Percentiles rank a stretch among this genome's conserved stretches.
These are phyloP conservation scores for Myopa testacea DNA, from an alignment of 2,888 invertebrate genomes.

Conservation along the genomic window DNA sequence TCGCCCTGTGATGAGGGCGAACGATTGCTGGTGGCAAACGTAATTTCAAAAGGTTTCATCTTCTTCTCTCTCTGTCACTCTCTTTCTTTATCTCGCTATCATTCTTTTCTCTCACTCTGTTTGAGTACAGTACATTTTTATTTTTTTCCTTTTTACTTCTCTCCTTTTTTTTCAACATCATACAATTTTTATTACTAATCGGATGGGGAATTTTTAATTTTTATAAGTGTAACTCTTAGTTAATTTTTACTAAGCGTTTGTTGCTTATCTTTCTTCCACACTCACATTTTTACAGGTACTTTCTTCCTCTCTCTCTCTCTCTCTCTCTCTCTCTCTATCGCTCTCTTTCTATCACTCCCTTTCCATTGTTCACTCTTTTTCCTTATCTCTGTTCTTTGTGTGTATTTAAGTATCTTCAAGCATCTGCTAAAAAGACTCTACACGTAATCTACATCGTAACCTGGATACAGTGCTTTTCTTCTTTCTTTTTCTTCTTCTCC, in stretches of 20 bases:
- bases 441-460: not conserved
- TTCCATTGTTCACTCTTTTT: no score
- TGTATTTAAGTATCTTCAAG: not conserved
- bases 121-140: not conserved
- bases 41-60: not conserved
- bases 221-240: slow-evolving; percentile 56
- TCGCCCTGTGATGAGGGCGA: not conserved
- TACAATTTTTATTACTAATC: slow-evolving; percentile 40
- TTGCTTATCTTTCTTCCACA: slow-evolving; percentile 22
- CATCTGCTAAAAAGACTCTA: not conserved
- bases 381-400: not conserved
- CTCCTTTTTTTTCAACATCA: not conserved
- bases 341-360: no score
- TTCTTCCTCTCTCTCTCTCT: no score
- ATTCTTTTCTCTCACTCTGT: not conserved
- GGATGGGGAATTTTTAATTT: slow-evolving; percentile 59
- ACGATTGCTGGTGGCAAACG: no score
- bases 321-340: no score
- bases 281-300: not conserved
- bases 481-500: not conserved
- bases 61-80: not conserved
- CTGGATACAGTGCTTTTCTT: not conserved
- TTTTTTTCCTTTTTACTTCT: no score
- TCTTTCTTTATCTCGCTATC: not conserved
- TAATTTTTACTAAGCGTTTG: slow-evolving; percentile 54